Evolutionary conservation across 2,113 vertebrate genomes (phyloP).

Genomic region (Platanista minor): DNA sequence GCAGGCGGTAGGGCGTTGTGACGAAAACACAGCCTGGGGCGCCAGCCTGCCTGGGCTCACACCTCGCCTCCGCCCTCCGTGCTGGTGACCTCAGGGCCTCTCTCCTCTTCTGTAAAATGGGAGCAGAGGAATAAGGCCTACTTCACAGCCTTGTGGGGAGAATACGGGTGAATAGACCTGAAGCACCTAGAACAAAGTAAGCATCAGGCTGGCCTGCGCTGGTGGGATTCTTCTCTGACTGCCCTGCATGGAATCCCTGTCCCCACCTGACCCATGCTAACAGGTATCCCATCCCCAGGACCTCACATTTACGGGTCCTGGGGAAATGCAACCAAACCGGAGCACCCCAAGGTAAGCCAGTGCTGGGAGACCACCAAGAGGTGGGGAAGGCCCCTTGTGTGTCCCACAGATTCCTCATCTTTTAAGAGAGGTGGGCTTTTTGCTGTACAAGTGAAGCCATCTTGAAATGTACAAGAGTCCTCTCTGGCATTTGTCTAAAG

Average conservation of each 20-base stretch:
- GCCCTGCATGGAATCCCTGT: accelerated
- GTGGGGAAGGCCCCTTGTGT: accelerated
- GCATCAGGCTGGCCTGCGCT: accelerated
- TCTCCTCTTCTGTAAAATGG: neutral
- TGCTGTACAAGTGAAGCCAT: neutral
- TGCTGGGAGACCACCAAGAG: neutral
- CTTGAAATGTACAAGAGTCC: neutral
- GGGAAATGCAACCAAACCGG: neutral
- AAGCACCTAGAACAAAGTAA: neutral
- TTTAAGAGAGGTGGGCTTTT: neutral
- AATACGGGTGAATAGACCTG: neutral
- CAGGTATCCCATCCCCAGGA: accelerated
- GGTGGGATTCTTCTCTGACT: neutral
- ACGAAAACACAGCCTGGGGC: neutral
- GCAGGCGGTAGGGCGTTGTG: accelerated
- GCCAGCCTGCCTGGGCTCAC: neutral
- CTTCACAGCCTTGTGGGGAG: neutral
- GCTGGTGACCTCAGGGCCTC: neutral
- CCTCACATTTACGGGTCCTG: neutral
- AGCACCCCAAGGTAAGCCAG: neutral
- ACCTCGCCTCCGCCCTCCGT: neutral
- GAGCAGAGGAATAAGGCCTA: neutral
- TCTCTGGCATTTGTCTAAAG: neutral
- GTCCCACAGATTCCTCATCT: neutral
- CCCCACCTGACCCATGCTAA: accelerated